These are phyloP conservation scores for Clusia tigrina DNA, from an alignment of 2,888 invertebrate genomes.

Conservation along the genomic window DNA sequence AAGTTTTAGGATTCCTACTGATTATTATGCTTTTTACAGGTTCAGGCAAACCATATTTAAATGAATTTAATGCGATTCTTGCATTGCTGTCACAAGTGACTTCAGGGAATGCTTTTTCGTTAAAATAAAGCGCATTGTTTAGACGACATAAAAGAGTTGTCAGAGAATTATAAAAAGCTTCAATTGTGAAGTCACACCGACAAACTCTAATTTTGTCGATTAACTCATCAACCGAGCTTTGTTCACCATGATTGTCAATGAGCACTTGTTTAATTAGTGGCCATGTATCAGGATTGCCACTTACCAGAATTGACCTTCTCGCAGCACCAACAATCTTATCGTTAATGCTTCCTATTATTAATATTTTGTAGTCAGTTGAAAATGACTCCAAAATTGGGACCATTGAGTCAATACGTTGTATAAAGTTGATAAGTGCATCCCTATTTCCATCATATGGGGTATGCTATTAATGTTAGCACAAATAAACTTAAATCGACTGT, in stretches of 20 bases:
- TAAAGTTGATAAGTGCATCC: slow-evolving; percentile 23
- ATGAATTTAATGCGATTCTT: slow-evolving; percentile 15
- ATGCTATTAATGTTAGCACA: background rate
- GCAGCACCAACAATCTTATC: too few species aligned
- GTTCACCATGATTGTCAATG: slow-evolving; percentile 21
- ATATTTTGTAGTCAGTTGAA: slow-evolving; percentile 14
- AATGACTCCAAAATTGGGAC: slow-evolving; percentile 21
- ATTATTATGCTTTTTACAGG: slow-evolving; percentile 18
- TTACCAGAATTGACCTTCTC: slow-evolving; percentile 14
- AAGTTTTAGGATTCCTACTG: slow-evolving; percentile 11
- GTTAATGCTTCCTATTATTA: too few species aligned
- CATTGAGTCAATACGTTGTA: slow-evolving; percentile 25
- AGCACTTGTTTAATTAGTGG: slow-evolving; percentile 11
- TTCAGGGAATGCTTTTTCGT: background rate
- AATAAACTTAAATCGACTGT: background rate
- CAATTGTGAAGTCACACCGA: slow-evolving; percentile 21
- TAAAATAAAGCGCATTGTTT: slow-evolving; percentile 13
- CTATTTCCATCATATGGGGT: slow-evolving; percentile 21
- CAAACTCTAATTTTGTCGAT: slow-evolving; percentile 23
- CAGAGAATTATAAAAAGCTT: slow-evolving; percentile 13
- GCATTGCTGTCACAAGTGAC: slow-evolving; percentile 2
- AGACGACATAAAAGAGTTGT: slow-evolving; percentile 14
- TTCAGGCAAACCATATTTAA: slow-evolving; percentile 20
- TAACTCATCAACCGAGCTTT: background rate
- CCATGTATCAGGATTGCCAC: slow-evolving; percentile 18